phyloP scores from a whole-genome alignment of 2,888 invertebrate species.

The Muscina levida region DNA sequence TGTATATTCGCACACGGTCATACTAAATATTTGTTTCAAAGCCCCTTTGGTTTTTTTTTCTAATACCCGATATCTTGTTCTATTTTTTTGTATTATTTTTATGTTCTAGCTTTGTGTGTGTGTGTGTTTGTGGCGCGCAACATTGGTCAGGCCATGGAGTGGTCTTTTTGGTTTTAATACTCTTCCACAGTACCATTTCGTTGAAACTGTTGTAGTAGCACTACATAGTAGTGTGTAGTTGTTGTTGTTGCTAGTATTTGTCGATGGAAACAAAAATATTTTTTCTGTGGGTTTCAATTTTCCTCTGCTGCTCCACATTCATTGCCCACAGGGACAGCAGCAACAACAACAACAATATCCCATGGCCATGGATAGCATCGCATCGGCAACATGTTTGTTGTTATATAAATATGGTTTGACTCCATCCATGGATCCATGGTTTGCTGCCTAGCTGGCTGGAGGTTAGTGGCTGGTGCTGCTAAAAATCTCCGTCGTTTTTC shows the following conservation, averaged over 20 bases:
- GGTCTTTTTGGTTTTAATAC: too few relatives aligned
- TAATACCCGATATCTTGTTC: too few relatives aligned
- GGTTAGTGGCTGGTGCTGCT: constrained; percentile 24
- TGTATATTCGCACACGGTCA: too few relatives aligned
- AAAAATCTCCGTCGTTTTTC: constrained; percentile 19
- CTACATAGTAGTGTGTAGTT: not conserved
- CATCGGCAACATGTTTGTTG: not conserved
- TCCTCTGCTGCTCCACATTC: not conserved
- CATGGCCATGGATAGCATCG: not conserved
- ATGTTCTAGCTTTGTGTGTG: too few relatives aligned
- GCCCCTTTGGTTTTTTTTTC: too few relatives aligned
- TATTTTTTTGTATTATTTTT: too few relatives aligned
- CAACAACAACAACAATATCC: not conserved
- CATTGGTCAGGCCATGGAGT: constrained; percentile 9
- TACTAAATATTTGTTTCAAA: too few relatives aligned
- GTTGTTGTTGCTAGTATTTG: constrained; percentile 8
- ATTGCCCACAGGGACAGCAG: not conserved
- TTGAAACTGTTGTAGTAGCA: too few relatives aligned
- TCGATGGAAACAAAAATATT: constrained; percentile 27
- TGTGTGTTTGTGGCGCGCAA: constrained; percentile 41
- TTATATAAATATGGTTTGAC: constrained; percentile 22
- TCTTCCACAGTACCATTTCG: too few relatives aligned
- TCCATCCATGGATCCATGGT: not conserved
- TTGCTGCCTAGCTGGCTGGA: constrained; percentile 8
- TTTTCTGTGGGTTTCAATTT: constrained; percentile 12